Percentiles rank a stretch among this genome's conserved stretches.
Conservation (phyloP, 1,140 invertebrate species). For the Saccostrea glomerata region DNA sequence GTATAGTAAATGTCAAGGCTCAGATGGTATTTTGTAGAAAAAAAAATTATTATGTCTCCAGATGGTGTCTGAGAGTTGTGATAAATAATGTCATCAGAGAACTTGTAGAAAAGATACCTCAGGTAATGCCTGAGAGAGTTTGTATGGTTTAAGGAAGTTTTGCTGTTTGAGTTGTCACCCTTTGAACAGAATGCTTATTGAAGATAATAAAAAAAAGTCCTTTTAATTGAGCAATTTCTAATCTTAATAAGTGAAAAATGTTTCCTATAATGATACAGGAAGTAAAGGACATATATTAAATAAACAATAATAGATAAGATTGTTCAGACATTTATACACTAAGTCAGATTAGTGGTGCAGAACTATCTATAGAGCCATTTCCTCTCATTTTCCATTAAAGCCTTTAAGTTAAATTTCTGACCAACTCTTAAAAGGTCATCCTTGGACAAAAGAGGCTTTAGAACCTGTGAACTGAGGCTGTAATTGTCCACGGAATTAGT, state of each 20-base stretch:
- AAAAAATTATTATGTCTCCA: neutral
- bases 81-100: neutral
- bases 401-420: neutral
- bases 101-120: too few relatives aligned
- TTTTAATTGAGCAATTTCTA: neutral
- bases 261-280: neutral
- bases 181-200: neutral
- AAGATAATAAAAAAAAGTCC: neutral
- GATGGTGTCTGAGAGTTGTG: neutral
- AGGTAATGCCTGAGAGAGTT: too few relatives aligned
- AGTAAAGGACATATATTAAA: neutral
- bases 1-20: neutral
- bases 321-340: neutral
- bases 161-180: neutral
- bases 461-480: neutral
- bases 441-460: neutral
- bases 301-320: conserved; percentile 19
- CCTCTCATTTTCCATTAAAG: neutral
- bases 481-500: conserved; percentile 21
- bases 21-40: neutral
- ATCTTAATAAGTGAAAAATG: neutral
- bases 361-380: neutral
- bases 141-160: neutral
- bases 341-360: neutral
- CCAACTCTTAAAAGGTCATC: conserved; percentile 19